These are phyloP conservation scores for Zoanthus sociatus DNA, from an alignment of 92 coral and sea anemone genomes.

Conservation along the genomic window DNA sequence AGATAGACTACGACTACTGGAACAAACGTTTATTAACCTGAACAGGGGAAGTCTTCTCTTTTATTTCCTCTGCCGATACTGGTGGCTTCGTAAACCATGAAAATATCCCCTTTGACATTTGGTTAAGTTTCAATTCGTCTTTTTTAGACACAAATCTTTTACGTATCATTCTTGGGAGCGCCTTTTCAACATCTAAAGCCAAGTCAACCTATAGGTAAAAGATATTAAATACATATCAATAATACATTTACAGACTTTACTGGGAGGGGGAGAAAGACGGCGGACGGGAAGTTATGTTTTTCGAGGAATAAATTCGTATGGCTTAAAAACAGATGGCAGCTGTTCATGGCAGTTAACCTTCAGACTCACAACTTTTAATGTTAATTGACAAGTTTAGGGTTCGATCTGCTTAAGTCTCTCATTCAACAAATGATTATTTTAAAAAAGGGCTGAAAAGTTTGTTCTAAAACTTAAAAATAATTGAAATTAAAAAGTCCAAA, in stretches of 20 bases:
- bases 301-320: too few relatives aligned
- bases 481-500: too few relatives aligned
- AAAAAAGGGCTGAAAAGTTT: too few relatives aligned
- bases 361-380: too few relatives aligned
- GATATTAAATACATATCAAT: background rate
- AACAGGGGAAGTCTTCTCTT: constrained; percentile 74
- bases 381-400: too few relatives aligned
- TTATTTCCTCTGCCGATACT: constrained; percentile 70
- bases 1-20: background rate
- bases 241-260: background rate
- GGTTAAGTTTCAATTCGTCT: constrained; percentile 77
- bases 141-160: constrained; percentile 55
- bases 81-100: constrained; percentile 66
- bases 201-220: constrained; percentile 79
- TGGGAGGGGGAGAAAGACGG: too few relatives aligned
- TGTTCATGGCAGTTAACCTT: too few relatives aligned
- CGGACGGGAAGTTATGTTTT: too few relatives aligned
- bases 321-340: too few relatives aligned
- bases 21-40: constrained; percentile 55
- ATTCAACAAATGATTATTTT: too few relatives aligned
- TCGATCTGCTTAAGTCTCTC: too few relatives aligned
- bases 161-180: constrained; percentile 84
- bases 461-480: too few relatives aligned
- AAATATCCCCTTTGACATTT: constrained; percentile 62
- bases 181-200: constrained; percentile 97